Base-by-base conservation (phyloP, 2,113 vertebrate species). In the Genyomyrus donnyi region DNA sequence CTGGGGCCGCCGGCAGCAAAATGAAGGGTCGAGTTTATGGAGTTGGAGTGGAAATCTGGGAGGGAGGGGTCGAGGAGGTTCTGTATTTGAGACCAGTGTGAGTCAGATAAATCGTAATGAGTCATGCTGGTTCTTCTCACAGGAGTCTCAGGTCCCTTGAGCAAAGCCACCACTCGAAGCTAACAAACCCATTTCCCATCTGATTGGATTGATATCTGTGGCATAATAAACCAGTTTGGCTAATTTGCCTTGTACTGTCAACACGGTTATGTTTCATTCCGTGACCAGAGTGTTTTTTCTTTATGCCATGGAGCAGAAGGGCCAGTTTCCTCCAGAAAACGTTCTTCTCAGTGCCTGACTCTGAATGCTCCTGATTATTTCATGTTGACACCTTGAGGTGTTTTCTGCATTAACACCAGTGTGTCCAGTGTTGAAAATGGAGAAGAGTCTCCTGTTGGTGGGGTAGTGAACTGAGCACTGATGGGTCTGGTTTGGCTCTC, bases 401-500 rank as follows among this genome's bases (percentile, higher is more conserved):
- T 27, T 42, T 80, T 21, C 6, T 80, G 15, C 15, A 19, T 17
- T 42, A 35, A 15, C 74, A 80, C 13, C 35, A 42, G 31, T 80
- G 35, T 80, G 35, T 39, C 74, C 74, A 9, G 74, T 39, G 74
- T 42, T 39, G 13, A 19, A 80, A 80, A 42, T 39, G 13, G 74
- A 19, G 74, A 9, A 21, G 31, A 42, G 4, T 42, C 13, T 80
- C 35, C 17, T 39, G 31, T 19, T 2, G 35, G 35, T 42, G 35
- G 35, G 17, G 15, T 2, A 19, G 31, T 19, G 35, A 80, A 80
- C 74, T 19, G 35, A 19, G 1, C 62, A 11, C 35, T 74, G 39
- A 5, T 35, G 15, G 27, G 35, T 83, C n/a, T n/a, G 48, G 19
- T 53, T 21, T 50, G 3, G 8, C 88, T 39, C 93, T 49, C 93